Percentiles rank a stretch among this genome's conserved stretches.
These are phyloP conservation scores for Serrognathus titanus DNA, from an alignment of 2,888 invertebrate species.

Conservation along the genomic window DNA sequence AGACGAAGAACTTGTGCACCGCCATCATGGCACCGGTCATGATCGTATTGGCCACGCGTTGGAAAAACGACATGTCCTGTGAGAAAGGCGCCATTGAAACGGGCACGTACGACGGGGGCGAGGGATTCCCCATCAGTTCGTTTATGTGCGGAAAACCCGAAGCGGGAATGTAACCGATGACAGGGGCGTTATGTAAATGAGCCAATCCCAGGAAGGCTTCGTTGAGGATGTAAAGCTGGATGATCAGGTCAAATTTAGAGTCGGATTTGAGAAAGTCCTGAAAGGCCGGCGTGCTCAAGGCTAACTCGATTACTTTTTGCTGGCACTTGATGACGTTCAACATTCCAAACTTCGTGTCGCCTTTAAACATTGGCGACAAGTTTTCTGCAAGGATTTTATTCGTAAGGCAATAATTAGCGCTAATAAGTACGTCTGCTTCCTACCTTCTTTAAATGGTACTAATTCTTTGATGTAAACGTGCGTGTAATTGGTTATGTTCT, in stretches of 20 bases:
- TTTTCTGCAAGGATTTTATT: neutral
- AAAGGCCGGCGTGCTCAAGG: neutral
- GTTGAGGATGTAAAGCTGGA: slow-evolving; percentile 2
- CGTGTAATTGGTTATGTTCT: slow-evolving; percentile 3
- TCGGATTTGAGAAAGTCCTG: slow-evolving; percentile 13
- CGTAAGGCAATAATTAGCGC: neutral
- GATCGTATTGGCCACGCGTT: slow-evolving; percentile 37
- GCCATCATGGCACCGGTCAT: slow-evolving; percentile 9
- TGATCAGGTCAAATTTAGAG: slow-evolving; percentile 13
- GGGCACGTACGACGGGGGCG: slow-evolving; percentile 41
- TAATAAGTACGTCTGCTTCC: neutral
- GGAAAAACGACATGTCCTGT: slow-evolving; percentile 39
- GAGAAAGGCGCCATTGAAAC: slow-evolving; percentile 29
- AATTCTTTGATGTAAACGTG: slow-evolving; percentile 8
- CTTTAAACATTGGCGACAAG: neutral
- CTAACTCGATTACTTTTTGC: slow-evolving; percentile 4
- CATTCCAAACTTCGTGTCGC: slow-evolving; percentile 8
- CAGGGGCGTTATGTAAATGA: slow-evolving; percentile 39
- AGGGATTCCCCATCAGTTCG: slow-evolving; percentile 36
- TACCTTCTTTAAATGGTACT: slow-evolving; percentile 8
- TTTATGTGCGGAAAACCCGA: slow-evolving; percentile 32
- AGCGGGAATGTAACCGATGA: slow-evolving; percentile 36
- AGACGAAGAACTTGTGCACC: slow-evolving; percentile 9
- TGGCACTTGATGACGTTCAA: neutral
- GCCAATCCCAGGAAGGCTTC: slow-evolving; percentile 16